Conservation (phyloP, 1,140 invertebrate genomes). For the Zaprionus davidi region DNA sequence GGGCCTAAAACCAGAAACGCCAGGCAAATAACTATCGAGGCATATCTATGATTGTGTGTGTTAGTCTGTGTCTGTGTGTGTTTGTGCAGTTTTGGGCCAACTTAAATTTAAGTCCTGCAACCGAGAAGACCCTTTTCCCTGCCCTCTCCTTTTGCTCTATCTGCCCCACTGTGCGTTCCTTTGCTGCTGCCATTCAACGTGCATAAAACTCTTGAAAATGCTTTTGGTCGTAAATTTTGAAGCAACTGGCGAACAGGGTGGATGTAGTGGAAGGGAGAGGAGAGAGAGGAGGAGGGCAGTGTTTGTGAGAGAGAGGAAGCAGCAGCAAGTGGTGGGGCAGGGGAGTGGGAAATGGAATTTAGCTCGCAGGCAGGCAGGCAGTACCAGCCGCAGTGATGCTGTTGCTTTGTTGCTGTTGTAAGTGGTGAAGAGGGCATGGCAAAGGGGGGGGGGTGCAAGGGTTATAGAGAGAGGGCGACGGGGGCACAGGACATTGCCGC, state of each 20-base stretch:
- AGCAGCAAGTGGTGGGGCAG: background rate
- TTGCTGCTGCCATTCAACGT: constrained; percentile 67
- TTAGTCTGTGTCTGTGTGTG: constrained; percentile 8
- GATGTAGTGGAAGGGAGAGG: constrained; percentile 2
- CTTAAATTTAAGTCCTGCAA: constrained; percentile 66
- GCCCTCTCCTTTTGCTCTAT: background rate
- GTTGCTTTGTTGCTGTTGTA: constrained; percentile 46
- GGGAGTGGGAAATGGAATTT: constrained; percentile 10
- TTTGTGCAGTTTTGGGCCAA: constrained; percentile 49
- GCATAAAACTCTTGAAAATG: constrained; percentile 82
- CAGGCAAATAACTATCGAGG: constrained; percentile 33
- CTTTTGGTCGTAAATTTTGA: constrained; percentile 81
- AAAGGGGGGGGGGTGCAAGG: background rate
- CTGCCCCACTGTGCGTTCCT: background rate
- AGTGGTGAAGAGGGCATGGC: background rate
- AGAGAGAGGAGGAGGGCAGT: background rate
- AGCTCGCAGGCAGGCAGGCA: constrained; percentile 56
- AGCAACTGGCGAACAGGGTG: constrained; percentile 58
- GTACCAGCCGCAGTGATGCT: constrained; percentile 26
- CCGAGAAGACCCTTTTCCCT: background rate
- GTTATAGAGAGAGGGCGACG: background rate
- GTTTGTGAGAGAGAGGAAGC: background rate
- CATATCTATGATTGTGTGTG: constrained; percentile 41
- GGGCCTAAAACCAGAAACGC: constrained; percentile 28
- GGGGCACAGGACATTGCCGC: constrained; percentile 66